phyloP scores from a whole-genome alignment of 2,797 vertebrate species.

The Malacoraja senta region DNA sequence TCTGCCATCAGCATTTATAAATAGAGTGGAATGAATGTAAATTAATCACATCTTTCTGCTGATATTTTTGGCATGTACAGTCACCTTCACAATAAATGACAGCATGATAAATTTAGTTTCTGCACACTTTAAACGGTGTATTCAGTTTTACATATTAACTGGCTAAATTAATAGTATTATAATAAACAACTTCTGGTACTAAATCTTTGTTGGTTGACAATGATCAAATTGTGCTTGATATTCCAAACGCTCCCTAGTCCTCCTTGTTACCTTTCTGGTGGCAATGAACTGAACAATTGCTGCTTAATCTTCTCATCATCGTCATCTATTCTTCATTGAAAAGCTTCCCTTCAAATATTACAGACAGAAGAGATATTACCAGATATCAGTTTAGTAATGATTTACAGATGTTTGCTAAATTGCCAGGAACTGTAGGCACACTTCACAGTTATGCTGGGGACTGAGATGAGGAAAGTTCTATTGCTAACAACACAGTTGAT shows the following conservation, averaged over 20 bases:
- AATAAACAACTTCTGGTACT: not conserved
- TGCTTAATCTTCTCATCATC: not conserved
- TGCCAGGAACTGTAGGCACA: not conserved
- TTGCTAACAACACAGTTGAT: constrained; percentile 18
- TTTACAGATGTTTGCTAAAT: constrained; percentile 25
- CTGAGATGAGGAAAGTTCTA: not conserved
- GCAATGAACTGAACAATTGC: not conserved
- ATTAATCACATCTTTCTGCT: constrained; percentile 5
- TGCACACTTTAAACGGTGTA: not conserved
- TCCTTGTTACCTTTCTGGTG: not conserved
- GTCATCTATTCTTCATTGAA: not conserved
- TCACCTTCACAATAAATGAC: constrained; percentile 12
- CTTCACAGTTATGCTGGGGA: not conserved
- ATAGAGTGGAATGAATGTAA: constrained; percentile 10
- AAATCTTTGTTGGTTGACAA: not conserved
- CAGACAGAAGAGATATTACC: not conserved
- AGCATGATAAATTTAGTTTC: not conserved
- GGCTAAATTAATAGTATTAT: not conserved
- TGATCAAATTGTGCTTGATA: not conserved
- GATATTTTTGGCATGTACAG: constrained; percentile 3
- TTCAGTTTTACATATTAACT: not conserved
- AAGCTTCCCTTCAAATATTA: not conserved
- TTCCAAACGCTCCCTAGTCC: not conserved
- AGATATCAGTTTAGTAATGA: constrained; percentile 5
- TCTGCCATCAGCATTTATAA: constrained; percentile 22